A percentile compares a stretch with the other conserved stretches of the same genome.
phyloP scores from a whole-genome alignment of 2,888 invertebrate species.

The Torymus aiolomorphi region DNA sequence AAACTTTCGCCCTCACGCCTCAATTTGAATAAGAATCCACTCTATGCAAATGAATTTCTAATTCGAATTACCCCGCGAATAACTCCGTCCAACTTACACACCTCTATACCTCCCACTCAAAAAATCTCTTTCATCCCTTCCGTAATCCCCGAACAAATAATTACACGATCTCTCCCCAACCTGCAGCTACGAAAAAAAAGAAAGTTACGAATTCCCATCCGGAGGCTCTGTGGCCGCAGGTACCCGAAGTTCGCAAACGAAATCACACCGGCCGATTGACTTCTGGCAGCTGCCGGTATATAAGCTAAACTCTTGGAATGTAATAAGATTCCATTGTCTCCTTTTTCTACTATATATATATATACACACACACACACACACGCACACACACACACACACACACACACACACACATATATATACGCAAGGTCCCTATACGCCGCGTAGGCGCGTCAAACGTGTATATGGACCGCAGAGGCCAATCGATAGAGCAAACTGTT shows the following conservation, averaged over 20 bases:
- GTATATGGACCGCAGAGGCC: constrained; percentile 55
- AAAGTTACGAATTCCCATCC: too few relatives aligned
- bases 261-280: constrained; percentile 29
- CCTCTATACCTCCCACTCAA: not conserved
- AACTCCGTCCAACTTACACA: too few relatives aligned
- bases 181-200: not conserved
- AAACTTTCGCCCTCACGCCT: not conserved
- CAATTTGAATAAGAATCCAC: constrained; percentile 26
- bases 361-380: too few relatives aligned
- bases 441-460: not conserved
- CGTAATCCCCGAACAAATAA: not conserved
- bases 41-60: constrained; percentile 4
- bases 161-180: not conserved
- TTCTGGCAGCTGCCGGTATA: not conserved
- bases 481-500: constrained; percentile 76
- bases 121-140: not conserved
- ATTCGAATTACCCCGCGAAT: not conserved
- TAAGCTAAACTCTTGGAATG: not conserved
- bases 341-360: too few relatives aligned
- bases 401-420: too few relatives aligned
- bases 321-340: constrained; percentile 28
- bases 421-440: not conserved
- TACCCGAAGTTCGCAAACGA: constrained; percentile 15
- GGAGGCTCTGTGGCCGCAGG: not conserved
- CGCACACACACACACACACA: too few relatives aligned